These are phyloP conservation scores for Drosophila macrospina DNA, from an alignment of 2,888 invertebrate genomes.

Conservation along the genomic window DNA sequence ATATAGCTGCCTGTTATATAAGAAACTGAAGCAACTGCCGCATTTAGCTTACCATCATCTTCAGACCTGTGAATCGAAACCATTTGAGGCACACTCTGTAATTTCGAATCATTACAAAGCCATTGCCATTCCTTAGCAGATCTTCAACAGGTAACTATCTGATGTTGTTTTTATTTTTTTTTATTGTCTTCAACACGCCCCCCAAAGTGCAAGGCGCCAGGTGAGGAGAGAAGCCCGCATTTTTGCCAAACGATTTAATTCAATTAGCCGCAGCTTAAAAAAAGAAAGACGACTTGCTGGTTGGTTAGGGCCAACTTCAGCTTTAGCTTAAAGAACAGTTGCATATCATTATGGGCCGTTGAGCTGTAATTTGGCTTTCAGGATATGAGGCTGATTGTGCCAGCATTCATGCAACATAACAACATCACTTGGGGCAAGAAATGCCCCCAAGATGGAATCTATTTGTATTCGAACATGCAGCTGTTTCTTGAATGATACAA, in stretches of 20 bases:
- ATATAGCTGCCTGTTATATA: no score
- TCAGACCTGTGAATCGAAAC: neutral
- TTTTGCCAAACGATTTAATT: slow-evolving; percentile 45
- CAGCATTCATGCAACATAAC: slow-evolving; percentile 38
- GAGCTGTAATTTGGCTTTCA: slow-evolving; percentile 38
- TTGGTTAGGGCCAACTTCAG: slow-evolving; percentile 7
- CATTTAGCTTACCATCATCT: slow-evolving; percentile 1
- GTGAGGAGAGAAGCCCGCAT: slow-evolving; percentile 44
- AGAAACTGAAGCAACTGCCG: neutral
- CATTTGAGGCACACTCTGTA: slow-evolving; percentile 18
- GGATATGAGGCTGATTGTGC: slow-evolving; percentile 56
- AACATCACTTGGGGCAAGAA: neutral
- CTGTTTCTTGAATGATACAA: slow-evolving; percentile 13
- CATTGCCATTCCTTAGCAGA: slow-evolving; percentile 34
- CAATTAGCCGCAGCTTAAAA: slow-evolving; percentile 42
- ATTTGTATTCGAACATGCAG: slow-evolving; percentile 21
- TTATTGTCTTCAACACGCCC: no score
- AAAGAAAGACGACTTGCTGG: neutral
- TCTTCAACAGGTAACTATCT: slow-evolving; percentile 32
- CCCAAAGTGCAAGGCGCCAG: slow-evolving; percentile 28
- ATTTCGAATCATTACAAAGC: slow-evolving; percentile 53
- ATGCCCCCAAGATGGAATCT: neutral
- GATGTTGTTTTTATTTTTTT: slow-evolving; percentile 9
- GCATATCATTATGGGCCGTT: slow-evolving; percentile 36
- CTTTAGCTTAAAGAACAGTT: slow-evolving; percentile 12